phyloP scores from a whole-genome alignment of 2,888 invertebrate species.

The Dusona sp. region DNA sequence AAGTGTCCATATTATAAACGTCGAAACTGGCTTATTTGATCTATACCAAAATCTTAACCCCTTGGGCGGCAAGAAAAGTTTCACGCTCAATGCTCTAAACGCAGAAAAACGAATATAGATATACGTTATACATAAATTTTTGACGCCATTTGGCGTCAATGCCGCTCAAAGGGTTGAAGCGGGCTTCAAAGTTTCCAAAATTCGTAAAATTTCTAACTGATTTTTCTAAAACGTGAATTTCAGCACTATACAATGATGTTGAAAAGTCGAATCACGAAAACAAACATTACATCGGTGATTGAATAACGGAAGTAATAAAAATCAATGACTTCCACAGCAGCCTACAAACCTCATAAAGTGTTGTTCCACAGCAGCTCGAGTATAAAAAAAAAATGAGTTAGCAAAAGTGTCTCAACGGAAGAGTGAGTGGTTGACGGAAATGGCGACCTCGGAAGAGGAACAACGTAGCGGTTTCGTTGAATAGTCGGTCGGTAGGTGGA shows the following conservation, averaged over 20 bases:
- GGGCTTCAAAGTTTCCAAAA: not conserved
- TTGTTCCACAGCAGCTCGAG: not conserved
- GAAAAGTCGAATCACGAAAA: not conserved
- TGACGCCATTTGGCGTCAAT: too few species aligned
- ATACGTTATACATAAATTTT: too few species aligned
- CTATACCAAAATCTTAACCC: not conserved
- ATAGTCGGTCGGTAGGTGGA: conserved; percentile 51
- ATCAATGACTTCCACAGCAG: not conserved
- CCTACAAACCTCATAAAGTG: not conserved
- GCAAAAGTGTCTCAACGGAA: conserved; percentile 10
- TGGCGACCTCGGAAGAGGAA: conserved; percentile 57
- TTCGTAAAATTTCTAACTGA: not conserved
- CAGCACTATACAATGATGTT: too few species aligned
- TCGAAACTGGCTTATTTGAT: not conserved
- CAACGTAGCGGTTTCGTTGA: conserved; percentile 54
- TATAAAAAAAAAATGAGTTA: not conserved
- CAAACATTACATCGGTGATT: not conserved
- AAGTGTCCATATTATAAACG: not conserved
- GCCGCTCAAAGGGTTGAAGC: too few species aligned
- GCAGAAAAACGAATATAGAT: too few species aligned
- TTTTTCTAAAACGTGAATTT: not conserved
- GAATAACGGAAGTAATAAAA: not conserved
- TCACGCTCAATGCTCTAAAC: too few species aligned
- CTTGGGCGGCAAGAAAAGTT: too few species aligned
- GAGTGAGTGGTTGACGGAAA: conserved; percentile 47